Evolutionary conservation across 1,140 invertebrate species (phyloP).

Genomic region (Antheraea pernyi): DNA sequence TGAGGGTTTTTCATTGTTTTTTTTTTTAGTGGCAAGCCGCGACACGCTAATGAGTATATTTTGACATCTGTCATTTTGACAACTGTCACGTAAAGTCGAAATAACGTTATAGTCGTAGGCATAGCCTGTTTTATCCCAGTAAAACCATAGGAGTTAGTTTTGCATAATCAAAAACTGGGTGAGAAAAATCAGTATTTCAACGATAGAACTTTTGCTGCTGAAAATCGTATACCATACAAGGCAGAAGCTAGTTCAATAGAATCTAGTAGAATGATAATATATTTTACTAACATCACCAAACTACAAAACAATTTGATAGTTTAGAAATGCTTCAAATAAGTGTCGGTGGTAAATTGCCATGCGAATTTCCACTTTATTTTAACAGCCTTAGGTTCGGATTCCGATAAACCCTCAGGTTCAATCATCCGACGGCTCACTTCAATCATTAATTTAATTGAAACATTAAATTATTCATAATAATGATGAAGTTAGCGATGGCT

Average conservation of each 20-base stretch:
- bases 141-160: background rate
- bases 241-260: too few relatives aligned
- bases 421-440: constrained; percentile 17
- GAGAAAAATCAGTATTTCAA: background rate
- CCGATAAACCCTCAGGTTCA: background rate
- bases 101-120: too few relatives aligned
- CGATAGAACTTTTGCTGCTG: background rate
- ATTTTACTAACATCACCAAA: too few relatives aligned
- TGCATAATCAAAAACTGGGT: background rate
- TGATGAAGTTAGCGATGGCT: constrained; percentile 39
- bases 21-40: background rate
- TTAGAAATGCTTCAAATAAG: too few relatives aligned
- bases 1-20: background rate
- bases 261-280: too few relatives aligned
- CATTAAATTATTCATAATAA: constrained; percentile 66
- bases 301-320: too few relatives aligned
- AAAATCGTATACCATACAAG: background rate
- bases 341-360: too few relatives aligned
- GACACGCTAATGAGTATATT: background rate
- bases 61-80: background rate
- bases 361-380: background rate
- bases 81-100: background rate
- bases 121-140: too few relatives aligned
- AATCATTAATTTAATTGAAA: constrained; percentile 57
- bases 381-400: background rate